phyloP scores from a whole-genome alignment of 2,888 invertebrate genomes.

The Cyclophora albipunctata region DNA sequence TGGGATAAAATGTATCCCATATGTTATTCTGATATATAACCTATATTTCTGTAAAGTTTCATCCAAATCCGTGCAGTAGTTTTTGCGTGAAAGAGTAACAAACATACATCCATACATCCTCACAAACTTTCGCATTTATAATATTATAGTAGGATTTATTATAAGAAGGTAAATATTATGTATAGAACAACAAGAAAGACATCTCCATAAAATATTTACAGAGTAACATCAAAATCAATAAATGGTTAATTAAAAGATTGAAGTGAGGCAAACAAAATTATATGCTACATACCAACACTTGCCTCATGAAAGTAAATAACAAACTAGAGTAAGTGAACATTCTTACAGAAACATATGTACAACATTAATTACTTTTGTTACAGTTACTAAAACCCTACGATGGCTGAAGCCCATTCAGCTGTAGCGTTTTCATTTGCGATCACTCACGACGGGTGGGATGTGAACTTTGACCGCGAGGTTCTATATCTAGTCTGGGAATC shows the following conservation, averaged over 20 bases:
- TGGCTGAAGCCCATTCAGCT: conserved; percentile 99
- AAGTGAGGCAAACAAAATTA: neutral
- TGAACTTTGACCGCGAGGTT: conserved; percentile 98
- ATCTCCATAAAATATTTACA: no score
- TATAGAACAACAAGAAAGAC: no score
- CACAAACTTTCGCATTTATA: no score
- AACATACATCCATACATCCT: no score
- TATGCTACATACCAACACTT: neutral
- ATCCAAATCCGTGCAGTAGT: no score
- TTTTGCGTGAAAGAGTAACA: no score
- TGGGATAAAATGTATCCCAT: no score
- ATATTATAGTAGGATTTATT: no score
- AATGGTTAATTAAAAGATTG: neutral
- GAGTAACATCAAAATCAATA: no score
- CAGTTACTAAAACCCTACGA: conserved; percentile 46
- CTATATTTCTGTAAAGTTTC: no score
- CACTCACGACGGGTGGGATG: conserved; percentile 98
- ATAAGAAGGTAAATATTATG: no score
- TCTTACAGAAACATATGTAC: neutral
- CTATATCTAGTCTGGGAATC: conserved; percentile 96
- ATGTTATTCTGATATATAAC: no score
- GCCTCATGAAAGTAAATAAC: neutral
- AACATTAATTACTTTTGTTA: neutral
- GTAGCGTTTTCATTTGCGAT: conserved; percentile 98
- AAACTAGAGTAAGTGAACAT: neutral